Evolutionary conservation across 2,888 invertebrate genomes (phyloP).

Genomic region (Tipula confusa): DNA sequence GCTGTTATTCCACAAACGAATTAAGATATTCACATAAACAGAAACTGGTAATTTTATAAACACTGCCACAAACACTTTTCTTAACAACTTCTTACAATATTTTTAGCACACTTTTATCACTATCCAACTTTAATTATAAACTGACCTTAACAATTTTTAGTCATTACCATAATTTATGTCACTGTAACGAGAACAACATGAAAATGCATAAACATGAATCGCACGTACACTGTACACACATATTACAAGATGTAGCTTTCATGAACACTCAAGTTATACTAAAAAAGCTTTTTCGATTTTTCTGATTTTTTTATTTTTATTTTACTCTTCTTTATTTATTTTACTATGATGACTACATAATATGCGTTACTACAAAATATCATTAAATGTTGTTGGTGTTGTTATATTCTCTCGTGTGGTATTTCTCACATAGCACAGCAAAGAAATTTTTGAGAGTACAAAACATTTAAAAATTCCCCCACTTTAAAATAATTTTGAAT

Average conservation of each 20-base stretch:
- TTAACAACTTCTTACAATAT: neutral
- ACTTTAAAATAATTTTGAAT: too few relatives aligned
- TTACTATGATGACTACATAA: too few relatives aligned
- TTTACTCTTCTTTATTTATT: too few relatives aligned
- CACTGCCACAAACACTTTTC: neutral
- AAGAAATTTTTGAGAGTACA: too few relatives aligned
- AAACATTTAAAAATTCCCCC: too few relatives aligned
- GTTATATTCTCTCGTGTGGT: too few relatives aligned
- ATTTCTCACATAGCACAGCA: too few relatives aligned
- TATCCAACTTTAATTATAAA: neutral
- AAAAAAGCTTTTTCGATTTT: neutral
- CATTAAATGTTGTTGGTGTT: too few relatives aligned
- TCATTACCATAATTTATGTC: neutral
- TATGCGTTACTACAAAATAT: too few relatives aligned
- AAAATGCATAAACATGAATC: neutral
- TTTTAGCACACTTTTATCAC: neutral
- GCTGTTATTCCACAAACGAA: neutral
- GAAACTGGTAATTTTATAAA: too few relatives aligned
- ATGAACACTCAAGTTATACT: neutral
- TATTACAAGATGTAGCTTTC: neutral
- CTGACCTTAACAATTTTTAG: neutral
- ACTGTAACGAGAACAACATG: too few relatives aligned
- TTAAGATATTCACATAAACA: neutral
- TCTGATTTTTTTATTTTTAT: neutral
- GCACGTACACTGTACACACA: neutral